Conservation (phyloP, 2,888 invertebrate genomes). For the Drymonia ruficornis region DNA sequence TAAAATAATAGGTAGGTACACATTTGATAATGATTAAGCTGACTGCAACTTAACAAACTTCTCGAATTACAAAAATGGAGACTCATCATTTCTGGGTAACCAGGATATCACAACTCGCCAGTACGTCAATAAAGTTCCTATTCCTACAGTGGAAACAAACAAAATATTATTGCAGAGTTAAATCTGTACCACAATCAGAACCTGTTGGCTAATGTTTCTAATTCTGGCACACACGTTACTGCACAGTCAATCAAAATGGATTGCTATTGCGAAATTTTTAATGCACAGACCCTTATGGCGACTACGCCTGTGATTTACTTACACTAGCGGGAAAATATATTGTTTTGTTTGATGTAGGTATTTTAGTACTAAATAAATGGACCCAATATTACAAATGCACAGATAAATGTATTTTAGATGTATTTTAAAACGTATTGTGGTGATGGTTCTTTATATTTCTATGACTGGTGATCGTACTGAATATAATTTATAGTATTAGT, state of each 20-base stretch:
- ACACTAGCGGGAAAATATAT: not conserved
- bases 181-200: slow-evolving; percentile 25
- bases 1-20: no score
- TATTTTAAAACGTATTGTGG: no score
- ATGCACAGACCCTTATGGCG: slow-evolving; percentile 28
- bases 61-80: no score
- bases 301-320: slow-evolving; percentile 16
- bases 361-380: not conserved
- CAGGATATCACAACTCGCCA: not conserved
- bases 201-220: slow-evolving; percentile 49
- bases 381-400: not conserved
- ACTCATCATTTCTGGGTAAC: not conserved
- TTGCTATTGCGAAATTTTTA: slow-evolving; percentile 49
- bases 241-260: slow-evolving; percentile 42
- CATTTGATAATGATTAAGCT: no score
- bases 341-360: not conserved
- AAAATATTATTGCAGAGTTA: slow-evolving; percentile 4
- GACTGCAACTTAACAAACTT: no score
- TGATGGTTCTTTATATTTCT: no score
- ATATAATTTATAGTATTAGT: no score
- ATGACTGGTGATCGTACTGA: no score
- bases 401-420: no score
- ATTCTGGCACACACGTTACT: slow-evolving; percentile 38
- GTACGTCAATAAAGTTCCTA: not conserved
- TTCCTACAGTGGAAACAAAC: slow-evolving; percentile 9